Percentiles rank a stretch among this genome's conserved stretches.
Conservation (phyloP, 2,113 vertebrate species). For the Epinephelus cyanopodus region DNA sequence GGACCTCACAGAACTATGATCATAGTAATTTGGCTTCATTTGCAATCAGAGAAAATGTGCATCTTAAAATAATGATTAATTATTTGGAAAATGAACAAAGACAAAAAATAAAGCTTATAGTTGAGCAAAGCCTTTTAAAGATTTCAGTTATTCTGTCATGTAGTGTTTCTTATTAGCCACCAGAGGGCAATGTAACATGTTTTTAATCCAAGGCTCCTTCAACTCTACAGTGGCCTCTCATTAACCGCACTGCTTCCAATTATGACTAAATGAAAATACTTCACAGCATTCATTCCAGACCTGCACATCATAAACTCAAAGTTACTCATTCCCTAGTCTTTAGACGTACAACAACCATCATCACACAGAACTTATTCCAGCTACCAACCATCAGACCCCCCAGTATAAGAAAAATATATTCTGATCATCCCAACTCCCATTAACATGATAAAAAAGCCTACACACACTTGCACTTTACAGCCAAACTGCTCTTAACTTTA, state of each 20-base stretch:
- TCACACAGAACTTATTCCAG: not conserved
- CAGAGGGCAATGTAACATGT: not conserved
- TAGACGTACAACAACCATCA: not conserved
- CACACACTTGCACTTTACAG: no score
- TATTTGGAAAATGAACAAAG: not conserved
- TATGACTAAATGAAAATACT: not conserved
- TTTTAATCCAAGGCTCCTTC: constrained; percentile 6
- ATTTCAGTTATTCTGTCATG: not conserved
- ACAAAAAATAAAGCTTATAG: no score
- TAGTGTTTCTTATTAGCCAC: not conserved
- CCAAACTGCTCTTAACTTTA: no score
- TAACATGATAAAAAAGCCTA: no score
- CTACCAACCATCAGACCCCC: not conserved
- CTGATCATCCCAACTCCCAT: no score
- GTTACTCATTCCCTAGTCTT: no score
- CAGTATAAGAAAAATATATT: not conserved
- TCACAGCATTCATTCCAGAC: not conserved
- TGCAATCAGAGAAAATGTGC: not conserved
- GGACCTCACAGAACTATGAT: not conserved
- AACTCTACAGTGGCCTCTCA: not conserved
- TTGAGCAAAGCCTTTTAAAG: not conserved
- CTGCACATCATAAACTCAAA: not conserved
- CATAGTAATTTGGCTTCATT: no score
- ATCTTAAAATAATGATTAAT: not conserved
- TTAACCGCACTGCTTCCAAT: not conserved